A percentile compares a stretch with the other conserved stretches of the same genome.
phyloP scores from a whole-genome alignment of 2,113 vertebrate species.

The Nycticorax nycticorax region DNA sequence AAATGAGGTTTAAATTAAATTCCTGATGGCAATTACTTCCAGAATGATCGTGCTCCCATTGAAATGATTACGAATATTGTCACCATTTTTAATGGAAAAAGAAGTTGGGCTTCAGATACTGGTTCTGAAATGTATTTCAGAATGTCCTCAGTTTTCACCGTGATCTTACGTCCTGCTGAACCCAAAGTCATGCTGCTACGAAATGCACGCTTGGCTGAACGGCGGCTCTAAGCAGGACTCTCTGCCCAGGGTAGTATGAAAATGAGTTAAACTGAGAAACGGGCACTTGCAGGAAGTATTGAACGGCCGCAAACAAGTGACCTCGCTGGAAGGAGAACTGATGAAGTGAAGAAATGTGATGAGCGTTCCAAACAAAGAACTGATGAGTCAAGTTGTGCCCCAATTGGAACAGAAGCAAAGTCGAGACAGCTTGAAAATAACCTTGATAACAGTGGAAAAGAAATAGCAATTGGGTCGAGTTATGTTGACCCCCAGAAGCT shows the following conservation, averaged over 20 bases:
- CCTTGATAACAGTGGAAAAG: not conserved
- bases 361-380: constrained; percentile 63
- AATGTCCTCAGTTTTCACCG: not conserved
- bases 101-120: not conserved
- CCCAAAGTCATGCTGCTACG: not conserved
- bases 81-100: constrained; percentile 41
- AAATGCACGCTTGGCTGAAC: not conserved
- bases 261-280: not conserved
- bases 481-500: not conserved
- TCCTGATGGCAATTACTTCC: constrained; percentile 52
- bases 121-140: not conserved
- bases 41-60: constrained; percentile 27
- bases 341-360: constrained; percentile 62
- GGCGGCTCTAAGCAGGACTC: not conserved
- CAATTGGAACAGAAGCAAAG: constrained; percentile 22
- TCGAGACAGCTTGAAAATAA: not conserved
- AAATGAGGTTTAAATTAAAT: constrained; percentile 55
- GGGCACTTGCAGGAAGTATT: constrained; percentile 23
- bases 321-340: constrained; percentile 51
- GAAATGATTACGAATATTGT: constrained; percentile 32
- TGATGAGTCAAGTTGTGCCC: constrained; percentile 57
- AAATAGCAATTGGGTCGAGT: not conserved
- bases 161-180: not conserved
- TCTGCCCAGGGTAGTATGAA: not conserved
- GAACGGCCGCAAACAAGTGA: constrained; percentile 51